phyloP scores from a whole-genome alignment of 2,888 invertebrate genomes.

The Liopterus haemorrhoidalis region DNA sequence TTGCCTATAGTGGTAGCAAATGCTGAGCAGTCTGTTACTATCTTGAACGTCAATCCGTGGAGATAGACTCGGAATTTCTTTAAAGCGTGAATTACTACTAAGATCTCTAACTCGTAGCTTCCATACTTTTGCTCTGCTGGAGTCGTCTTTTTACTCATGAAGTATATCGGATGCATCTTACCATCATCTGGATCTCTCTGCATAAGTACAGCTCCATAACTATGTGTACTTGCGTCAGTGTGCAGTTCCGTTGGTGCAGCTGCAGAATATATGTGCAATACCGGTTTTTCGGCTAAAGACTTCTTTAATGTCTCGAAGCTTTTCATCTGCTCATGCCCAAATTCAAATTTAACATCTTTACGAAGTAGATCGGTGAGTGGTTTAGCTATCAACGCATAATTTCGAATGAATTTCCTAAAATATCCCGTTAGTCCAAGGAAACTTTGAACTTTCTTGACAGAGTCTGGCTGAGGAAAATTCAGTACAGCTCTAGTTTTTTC shows the following conservation, averaged over 20 bases:
- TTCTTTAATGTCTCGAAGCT: no score
- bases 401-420: conserved; percentile 30
- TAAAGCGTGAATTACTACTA: conserved; percentile 2
- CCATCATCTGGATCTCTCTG: conserved; percentile 27
- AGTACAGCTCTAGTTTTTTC: conserved; percentile 29
- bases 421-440: conserved; percentile 30
- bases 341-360: conserved; percentile 15
- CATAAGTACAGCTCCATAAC: conserved; percentile 29
- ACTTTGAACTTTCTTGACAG: conserved; percentile 26
- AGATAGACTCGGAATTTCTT: no score
- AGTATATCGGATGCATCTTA: conserved; percentile 29
- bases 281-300: no score
- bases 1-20: background rate
- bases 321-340: conserved; percentile 21
- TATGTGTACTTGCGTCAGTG: conserved; percentile 23
- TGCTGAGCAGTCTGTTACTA: background rate
- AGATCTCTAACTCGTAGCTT: no score
- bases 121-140: conserved; percentile 29
- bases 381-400: conserved; percentile 28
- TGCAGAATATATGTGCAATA: no score
- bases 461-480: conserved; percentile 27
- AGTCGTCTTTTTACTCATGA: conserved; percentile 30
- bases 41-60: background rate
- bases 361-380: conserved; percentile 28
- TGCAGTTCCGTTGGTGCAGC: conserved; percentile 27